A percentile compares a stretch with the other conserved stretches of the same genome.
Conservation (phyloP, 2,888 invertebrate genomes). For the Resseliella maxima region DNA sequence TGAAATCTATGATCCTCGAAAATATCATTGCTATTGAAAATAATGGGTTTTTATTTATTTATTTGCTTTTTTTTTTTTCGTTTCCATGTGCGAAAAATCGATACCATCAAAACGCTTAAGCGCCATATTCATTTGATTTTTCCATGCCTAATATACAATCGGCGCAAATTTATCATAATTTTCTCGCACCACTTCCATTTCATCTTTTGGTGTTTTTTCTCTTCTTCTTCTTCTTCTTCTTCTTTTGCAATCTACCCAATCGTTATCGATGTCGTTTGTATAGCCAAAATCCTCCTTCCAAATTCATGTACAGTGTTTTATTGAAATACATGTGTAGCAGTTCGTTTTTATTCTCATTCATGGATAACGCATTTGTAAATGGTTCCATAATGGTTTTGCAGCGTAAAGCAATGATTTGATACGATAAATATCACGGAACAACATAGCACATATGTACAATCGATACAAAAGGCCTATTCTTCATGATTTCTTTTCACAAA, state of each 20-base stretch:
- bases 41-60: background rate
- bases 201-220: background rate
- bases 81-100: background rate
- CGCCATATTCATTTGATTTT: conserved; percentile 9
- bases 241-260: background rate
- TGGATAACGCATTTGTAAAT: background rate
- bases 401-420: background rate
- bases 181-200: background rate
- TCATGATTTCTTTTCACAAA: background rate
- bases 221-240: background rate
- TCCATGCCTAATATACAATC: background rate
- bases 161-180: background rate
- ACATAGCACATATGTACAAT: background rate
- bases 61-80: background rate
- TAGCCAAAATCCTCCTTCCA: background rate
- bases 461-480: background rate
- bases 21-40: background rate
- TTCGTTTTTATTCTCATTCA: conserved; percentile 24
- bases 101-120: background rate
- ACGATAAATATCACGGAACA: conserved; percentile 37
- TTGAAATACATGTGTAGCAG: conserved; percentile 21
- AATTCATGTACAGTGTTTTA: background rate
- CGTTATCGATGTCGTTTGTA: background rate
- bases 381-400: background rate
- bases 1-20: conserved; percentile 35